These are phyloP conservation scores for Rhinogobio ventralis DNA, from an alignment of 2,797 vertebrate species.

Conservation along the genomic window DNA sequence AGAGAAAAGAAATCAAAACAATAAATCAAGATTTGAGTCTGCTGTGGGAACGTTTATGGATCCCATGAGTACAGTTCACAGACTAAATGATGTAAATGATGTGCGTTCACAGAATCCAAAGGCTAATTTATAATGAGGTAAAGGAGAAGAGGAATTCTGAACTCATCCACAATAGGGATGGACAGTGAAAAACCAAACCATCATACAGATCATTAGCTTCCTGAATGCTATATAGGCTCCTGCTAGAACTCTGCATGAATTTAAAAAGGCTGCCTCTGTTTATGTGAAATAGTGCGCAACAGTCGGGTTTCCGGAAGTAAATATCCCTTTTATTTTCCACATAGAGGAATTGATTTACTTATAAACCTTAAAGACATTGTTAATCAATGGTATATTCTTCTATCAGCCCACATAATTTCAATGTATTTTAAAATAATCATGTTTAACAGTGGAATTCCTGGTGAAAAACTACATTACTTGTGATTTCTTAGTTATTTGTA, in stretches of 20 bases:
- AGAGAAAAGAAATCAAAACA: conserved; percentile 41
- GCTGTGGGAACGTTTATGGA: conserved; percentile 29
- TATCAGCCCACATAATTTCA: not conserved
- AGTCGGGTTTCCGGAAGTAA: not conserved
- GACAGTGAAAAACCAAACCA: conserved; percentile 43
- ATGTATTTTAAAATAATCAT: not conserved
- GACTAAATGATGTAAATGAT: conserved; percentile 44
- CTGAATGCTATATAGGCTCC: conserved; percentile 32
- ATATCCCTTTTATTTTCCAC: not conserved
- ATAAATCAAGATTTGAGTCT: conserved; percentile 46
- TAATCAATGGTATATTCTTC: not conserved
- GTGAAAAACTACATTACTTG: too few species aligned
- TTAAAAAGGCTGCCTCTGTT: conserved; percentile 26
- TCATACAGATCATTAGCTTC: conserved; percentile 38
- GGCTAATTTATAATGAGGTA: conserved; percentile 51
- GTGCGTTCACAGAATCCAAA: conserved; percentile 42
- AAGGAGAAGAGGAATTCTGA: conserved; percentile 27
- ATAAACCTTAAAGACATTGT: not conserved
- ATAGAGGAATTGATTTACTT: not conserved
- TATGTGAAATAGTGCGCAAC: conserved; percentile 40
- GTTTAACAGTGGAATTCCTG: not conserved
- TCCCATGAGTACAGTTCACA: conserved; percentile 25
- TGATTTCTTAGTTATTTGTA: not conserved
- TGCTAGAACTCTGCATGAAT: conserved; percentile 14
- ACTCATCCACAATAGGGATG: conserved; percentile 22